phyloP scores from a whole-genome alignment of 2,797 vertebrate species.

The Scleropages formosus region DNA sequence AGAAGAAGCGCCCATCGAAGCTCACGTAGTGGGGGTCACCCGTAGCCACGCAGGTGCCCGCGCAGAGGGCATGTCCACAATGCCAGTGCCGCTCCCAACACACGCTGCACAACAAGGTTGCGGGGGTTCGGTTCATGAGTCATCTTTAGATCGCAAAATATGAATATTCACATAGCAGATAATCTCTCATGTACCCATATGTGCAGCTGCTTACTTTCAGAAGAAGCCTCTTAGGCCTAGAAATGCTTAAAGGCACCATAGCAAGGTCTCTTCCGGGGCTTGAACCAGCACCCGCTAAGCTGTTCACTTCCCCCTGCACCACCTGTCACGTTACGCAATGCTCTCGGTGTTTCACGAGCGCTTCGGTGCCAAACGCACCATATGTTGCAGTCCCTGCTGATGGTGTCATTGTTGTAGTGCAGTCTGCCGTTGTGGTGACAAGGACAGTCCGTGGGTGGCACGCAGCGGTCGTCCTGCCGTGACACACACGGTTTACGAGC shows the following conservation, averaged over 20 bases:
- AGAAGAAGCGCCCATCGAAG: constrained; percentile 80
- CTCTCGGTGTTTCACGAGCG: not conserved
- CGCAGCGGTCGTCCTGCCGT: constrained; percentile 72
- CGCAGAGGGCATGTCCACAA: constrained; percentile 68
- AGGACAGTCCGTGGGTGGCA: constrained; percentile 77
- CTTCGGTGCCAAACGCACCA: constrained; percentile 65
- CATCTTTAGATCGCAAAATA: too few species aligned
- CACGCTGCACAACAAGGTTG: constrained; percentile 56
- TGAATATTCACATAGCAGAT: too few species aligned
- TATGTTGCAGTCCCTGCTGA: constrained; percentile 83
- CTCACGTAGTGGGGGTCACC: constrained; percentile 90
- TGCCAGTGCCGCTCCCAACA: constrained; percentile 78
- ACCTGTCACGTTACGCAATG: not conserved
- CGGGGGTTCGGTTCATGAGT: not conserved
- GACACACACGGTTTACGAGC: constrained; percentile 7
- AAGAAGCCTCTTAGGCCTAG: too few species aligned
- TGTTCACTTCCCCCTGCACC: not conserved
- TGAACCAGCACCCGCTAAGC: too few species aligned
- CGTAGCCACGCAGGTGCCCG: constrained; percentile 78
- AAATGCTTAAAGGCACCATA: too few species aligned
- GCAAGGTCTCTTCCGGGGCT: too few species aligned
- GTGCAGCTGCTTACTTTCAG: too few species aligned
- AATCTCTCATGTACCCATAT: too few species aligned
- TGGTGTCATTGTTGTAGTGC: constrained; percentile 80
- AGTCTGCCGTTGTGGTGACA: constrained; percentile 80